phyloP scores from a whole-genome alignment of 2,113 vertebrate genomes.

The Passerina amoena region DNA sequence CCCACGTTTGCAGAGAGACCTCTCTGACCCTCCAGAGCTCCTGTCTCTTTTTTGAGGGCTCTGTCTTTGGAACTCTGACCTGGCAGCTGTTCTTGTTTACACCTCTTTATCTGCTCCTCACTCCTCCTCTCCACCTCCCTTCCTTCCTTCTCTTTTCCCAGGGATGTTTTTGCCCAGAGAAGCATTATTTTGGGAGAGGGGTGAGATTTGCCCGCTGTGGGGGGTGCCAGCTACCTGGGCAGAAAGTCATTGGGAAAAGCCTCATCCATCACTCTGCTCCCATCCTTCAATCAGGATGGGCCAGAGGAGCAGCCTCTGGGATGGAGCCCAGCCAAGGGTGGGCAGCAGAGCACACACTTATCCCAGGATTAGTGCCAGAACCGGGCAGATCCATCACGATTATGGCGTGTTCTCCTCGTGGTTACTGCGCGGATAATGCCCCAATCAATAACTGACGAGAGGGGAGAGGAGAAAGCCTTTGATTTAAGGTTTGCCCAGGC shows the following conservation, averaged over 20 bases:
- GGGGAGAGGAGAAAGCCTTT: constrained; percentile 6
- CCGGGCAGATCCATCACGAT: constrained; percentile 26
- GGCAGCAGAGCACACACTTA: constrained; percentile 14
- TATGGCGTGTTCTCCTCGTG: constrained; percentile 16
- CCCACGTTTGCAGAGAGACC: not conserved
- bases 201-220: not conserved
- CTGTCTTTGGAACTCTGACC: not conserved
- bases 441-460: constrained; percentile 50
- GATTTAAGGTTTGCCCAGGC: constrained; percentile 61
- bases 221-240: not conserved
- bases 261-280: not conserved
- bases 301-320: not conserved
- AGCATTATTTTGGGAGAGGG: not conserved
- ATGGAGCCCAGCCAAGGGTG: not conserved
- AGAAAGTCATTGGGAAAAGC: constrained; percentile 1
- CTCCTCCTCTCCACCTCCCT: not conserved
- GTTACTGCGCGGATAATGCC: constrained; percentile 47
- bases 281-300: not conserved
- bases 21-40: not conserved
- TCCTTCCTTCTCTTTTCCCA: not conserved
- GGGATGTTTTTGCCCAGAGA: not conserved
- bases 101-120: not conserved
- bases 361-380: constrained; percentile 32
- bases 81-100: not conserved
- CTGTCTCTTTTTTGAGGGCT: not conserved